Evolutionary conservation across 2,888 invertebrate species (phyloP).

Genomic region (Pimpla rufipes): DNA sequence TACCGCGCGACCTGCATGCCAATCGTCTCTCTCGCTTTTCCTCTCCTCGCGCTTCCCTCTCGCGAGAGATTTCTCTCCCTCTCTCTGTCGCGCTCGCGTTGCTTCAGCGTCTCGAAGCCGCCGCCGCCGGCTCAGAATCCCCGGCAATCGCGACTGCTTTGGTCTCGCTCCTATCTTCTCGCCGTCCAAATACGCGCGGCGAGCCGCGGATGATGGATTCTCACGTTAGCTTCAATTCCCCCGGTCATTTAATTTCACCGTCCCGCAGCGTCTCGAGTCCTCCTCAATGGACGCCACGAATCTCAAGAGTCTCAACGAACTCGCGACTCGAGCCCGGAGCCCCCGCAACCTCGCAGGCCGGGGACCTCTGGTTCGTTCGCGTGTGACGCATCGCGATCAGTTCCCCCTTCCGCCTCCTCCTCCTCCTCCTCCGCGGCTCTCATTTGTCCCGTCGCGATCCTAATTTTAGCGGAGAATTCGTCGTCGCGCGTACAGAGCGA

Average conservation of each 20-base stretch:
- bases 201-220: neutral
- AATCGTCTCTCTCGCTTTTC: slow-evolving; percentile 76
- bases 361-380: slow-evolving; percentile 34
- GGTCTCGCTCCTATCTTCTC: slow-evolving; percentile 19
- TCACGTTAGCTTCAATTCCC: neutral
- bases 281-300: slow-evolving; percentile 30
- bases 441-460: slow-evolving; percentile 12
- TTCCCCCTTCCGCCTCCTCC: neutral
- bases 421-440: neutral
- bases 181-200: neutral
- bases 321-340: neutral
- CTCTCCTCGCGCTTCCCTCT: slow-evolving; percentile 57
- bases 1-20: slow-evolving; percentile 85
- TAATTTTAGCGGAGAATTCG: slow-evolving; percentile 18
- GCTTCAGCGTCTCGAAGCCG: neutral
- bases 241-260: neutral
- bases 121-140: slow-evolving; percentile 29
- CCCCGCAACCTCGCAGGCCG: neutral
- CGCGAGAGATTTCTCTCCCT: slow-evolving; percentile 39
- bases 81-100: slow-evolving; percentile 21
- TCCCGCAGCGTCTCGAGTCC: neutral
- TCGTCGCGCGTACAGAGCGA: neutral
- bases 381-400: slow-evolving; percentile 53
- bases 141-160: slow-evolving; percentile 45
- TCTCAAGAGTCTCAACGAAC: neutral